Conservation (phyloP, 1,140 invertebrate species). For the Augochlora pura region DNA sequence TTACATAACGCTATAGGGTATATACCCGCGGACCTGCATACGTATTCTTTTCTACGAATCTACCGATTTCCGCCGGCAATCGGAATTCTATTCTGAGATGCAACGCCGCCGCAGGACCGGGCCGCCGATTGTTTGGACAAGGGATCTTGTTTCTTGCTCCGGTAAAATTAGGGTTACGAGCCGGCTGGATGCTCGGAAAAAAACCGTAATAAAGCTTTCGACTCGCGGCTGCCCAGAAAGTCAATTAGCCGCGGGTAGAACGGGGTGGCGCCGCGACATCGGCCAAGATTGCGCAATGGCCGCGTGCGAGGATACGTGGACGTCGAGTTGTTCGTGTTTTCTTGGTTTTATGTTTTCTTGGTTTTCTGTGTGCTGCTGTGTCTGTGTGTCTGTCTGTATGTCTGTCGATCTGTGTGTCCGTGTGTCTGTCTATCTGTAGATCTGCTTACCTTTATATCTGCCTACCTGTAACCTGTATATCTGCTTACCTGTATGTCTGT, state of each 20-base stretch:
- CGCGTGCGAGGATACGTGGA: too few species aligned
- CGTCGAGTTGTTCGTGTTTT: too few species aligned
- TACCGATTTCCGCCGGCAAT: conserved; percentile 14
- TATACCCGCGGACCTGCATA: not conserved
- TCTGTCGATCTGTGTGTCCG: too few species aligned
- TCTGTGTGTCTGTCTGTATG: too few species aligned
- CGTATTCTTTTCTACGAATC: conserved; percentile 24
- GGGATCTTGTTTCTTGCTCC: not conserved
- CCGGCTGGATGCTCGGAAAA: not conserved
- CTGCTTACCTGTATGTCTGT: too few species aligned
- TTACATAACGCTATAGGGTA: conserved; percentile 62
- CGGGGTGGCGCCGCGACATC: too few species aligned
- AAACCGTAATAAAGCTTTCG: not conserved
- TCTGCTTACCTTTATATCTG: too few species aligned
- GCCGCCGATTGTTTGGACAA: not conserved
- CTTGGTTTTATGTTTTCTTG: too few species aligned
- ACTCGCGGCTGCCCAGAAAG: not conserved
- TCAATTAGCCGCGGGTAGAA: not conserved
- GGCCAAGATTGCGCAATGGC: not conserved
- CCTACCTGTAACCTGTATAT: too few species aligned
- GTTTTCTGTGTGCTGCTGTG: too few species aligned
- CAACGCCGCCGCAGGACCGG: not conserved
- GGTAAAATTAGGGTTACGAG: not conserved
- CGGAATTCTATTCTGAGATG: conserved; percentile 27
- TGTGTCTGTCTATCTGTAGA: too few species aligned